phyloP scores from a whole-genome alignment of 2,888 invertebrate species.

The Gastrophysa polygoni region DNA sequence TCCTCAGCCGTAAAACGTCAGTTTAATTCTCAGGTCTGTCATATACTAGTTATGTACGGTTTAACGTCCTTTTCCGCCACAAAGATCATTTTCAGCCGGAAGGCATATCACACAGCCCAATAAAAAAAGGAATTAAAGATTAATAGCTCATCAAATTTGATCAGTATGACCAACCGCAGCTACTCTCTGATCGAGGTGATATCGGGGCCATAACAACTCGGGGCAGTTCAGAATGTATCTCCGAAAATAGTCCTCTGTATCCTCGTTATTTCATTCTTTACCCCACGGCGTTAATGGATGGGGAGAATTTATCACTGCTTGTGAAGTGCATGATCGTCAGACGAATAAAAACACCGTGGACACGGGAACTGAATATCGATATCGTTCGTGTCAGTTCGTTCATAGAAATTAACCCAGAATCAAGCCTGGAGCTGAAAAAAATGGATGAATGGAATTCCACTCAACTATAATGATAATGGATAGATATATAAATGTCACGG shows the following conservation, averaged over 20 bases:
- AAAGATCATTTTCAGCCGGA: background rate
- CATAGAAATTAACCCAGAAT: no score
- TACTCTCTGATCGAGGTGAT: background rate
- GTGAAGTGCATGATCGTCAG: background rate
- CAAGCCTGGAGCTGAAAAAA: no score
- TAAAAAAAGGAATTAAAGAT: background rate
- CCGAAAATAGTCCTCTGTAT: background rate
- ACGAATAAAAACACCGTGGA: background rate
- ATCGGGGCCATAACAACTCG: background rate
- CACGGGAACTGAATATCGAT: background rate
- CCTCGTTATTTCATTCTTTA: background rate
- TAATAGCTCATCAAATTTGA: background rate
- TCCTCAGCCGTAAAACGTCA: background rate
- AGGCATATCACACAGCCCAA: background rate
- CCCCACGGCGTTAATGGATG: background rate
- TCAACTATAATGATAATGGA: no score
- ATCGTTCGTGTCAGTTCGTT: background rate
- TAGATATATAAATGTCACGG: no score
- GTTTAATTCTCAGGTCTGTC: background rate
- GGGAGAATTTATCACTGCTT: background rate
- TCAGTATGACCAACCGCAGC: background rate
- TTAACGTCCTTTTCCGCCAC: background rate
- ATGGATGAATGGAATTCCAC: no score
- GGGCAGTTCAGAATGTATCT: background rate
- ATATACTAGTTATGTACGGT: background rate